A percentile compares a stretch with the other conserved stretches of the same genome.
Conservation (phyloP, 2,888 invertebrate genomes). For the Proisotoma minuta region DNA sequence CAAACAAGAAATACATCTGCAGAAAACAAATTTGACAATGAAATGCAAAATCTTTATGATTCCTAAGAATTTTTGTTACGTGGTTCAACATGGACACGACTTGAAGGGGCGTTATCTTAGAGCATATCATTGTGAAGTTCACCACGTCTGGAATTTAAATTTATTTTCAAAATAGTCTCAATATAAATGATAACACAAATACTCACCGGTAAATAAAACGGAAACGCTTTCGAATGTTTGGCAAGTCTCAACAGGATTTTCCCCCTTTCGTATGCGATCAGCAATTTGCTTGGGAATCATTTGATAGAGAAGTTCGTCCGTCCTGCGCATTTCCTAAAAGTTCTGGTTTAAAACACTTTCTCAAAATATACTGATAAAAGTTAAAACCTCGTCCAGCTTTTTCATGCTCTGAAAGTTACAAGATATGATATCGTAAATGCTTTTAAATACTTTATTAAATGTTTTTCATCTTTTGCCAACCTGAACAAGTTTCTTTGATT, state of each 20-base stretch:
- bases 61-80: neutral
- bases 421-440: no score
- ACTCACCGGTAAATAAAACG: conserved; percentile 7
- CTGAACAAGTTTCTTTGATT: conserved; percentile 91
- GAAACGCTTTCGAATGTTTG: conserved; percentile 9
- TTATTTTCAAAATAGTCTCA: no score
- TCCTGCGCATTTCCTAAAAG: no score
- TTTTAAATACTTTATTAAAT: no score
- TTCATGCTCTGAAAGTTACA: conserved; percentile 96
- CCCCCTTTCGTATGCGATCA: conserved; percentile 85
- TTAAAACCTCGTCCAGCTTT: conserved; percentile 87
- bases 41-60: neutral
- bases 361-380: no score
- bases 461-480: no score
- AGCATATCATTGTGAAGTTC: conserved; percentile 95
- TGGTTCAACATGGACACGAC: conserved; percentile 95
- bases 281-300: conserved; percentile 99
- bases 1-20: conserved; percentile 89
- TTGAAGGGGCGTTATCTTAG: conserved; percentile 91
- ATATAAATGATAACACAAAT: no score
- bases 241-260: conserved; percentile 92
- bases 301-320: conserved; percentile 88
- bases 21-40: neutral
- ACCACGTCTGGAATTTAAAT: no score
- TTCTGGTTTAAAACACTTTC: no score